Evolutionary conservation across 2,113 vertebrate genomes (phyloP).

Genomic region (Lutjanus erythropterus): DNA sequence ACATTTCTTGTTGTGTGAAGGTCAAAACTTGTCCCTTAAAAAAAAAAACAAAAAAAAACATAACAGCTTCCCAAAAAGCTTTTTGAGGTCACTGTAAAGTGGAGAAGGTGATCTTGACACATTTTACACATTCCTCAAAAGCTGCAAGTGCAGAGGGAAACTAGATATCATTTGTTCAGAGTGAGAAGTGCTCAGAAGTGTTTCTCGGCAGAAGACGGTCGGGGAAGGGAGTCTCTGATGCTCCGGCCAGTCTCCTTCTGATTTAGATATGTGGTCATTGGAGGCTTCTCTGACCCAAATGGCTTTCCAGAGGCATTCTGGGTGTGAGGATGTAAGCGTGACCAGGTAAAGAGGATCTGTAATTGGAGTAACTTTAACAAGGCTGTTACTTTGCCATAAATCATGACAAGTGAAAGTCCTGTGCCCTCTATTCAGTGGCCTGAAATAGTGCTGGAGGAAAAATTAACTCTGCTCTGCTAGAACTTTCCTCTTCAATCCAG

Average conservation of each 20-base stretch:
- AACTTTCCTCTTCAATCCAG: conserved; percentile 58
- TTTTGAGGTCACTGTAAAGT: conserved; percentile 63
- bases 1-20: conserved; percentile 43
- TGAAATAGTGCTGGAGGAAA: conserved; percentile 71
- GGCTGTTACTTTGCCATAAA: conserved; percentile 77
- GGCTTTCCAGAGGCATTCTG: conserved; percentile 50
- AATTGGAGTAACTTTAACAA: conserved; percentile 77
- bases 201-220: conserved; percentile 26
- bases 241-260: conserved; percentile 39
- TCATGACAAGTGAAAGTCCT: conserved; percentile 69
- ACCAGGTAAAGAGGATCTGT: conserved; percentile 69
- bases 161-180: conserved; percentile 57
- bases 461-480: conserved; percentile 53
- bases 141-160: conserved; percentile 38
- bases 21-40: conserved; percentile 41
- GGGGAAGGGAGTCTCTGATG: conserved; percentile 37
- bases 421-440: conserved; percentile 73
- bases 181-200: conserved; percentile 49
- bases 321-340: conserved; percentile 40
- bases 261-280: conserved; percentile 66
- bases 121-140: conserved; percentile 56
- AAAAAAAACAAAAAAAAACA: neutral
- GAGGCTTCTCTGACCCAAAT: conserved; percentile 72
- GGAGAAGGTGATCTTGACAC: conserved; percentile 58
- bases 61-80: conserved; percentile 44